Evolutionary conservation across 2,888 invertebrate genomes (phyloP), one percentile per base, ranked within the genome.

Genomic region (Choristoneura rosaceana): DNA sequence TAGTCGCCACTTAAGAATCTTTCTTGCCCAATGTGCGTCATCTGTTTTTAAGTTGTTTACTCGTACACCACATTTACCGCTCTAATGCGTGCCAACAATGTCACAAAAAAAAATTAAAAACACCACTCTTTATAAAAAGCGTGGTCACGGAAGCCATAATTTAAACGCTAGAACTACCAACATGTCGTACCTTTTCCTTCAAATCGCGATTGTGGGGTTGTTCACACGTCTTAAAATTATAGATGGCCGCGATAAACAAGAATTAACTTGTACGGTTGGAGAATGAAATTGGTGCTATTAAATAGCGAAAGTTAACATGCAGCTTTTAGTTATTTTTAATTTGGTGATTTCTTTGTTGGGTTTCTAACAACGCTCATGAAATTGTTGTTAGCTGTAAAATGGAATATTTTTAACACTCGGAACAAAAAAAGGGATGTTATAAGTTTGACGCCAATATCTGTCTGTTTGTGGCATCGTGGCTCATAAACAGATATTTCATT

Each of bases 171-270:
- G 62, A 55, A 64, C 61, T 61, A 58, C 33, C 71, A 73, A 75
- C 74, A 67, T 69, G 38, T 75, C 74, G 75, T 71, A 74, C 74
- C 64, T 73, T 71, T 76, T 77, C 74, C 69, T 73, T 69, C 55
- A 66, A 68, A 70, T 73, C 70, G 74, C 71, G 74, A 74, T 74
- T 69, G 41, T 70, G 78, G 50, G 73, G 81, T 76, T 87, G 86
- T 87, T 87, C 87, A 87, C 87, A 87, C 87, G 84, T 87, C 80
- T 81, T 79, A 79, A 80, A 84, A 84, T 80, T 78, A 80, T 74
- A 81, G 86, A 87, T 82, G 74, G 81, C 71, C 3, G 34, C 70
- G 87, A 87, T 86, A 84, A 79, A 62, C 65, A 68, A 69, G 78
- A 79, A 77, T 78, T 76, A 76, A 71, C 74, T 73, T 77, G 69